Base-by-base conservation (phyloP, 2,113 vertebrate species). In the Cephalophus harveyi region DNA sequence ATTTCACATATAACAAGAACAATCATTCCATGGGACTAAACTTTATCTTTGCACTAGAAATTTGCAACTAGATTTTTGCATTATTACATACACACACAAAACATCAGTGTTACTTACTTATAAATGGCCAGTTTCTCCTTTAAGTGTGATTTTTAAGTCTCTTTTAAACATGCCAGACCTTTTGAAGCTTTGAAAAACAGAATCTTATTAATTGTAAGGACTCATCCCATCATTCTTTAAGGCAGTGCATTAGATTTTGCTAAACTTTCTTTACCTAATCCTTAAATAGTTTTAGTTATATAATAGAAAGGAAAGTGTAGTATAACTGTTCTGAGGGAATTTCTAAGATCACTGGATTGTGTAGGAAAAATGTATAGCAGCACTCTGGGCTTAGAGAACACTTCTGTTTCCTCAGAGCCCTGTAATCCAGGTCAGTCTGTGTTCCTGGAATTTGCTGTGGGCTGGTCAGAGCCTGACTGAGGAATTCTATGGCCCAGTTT, bases 401-500 rank as follows among this genome's bases (percentile, higher is more conserved):
- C n/a, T 92, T 82, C 36, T 7, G 4, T 52, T 93, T 27, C 40
- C 16, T 54, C 59, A 57, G 57, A 76, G 14, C 9, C n/a, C 9
- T 54, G 28, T 92, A 14, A 7, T 57, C 60, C 23, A 14, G 5
- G 23, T 27, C 50, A 55, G 21, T 6, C 46, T 46, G 10, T 33
- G 33, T 25, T n/a, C 81, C 54, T 50, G n/a, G 64, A 50, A 48
- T 28, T 33, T 4, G 21, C 14, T 33, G 11, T 43, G 9, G 2
- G 23, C 8, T 25, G 19, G 0, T 48, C n/a, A 15, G 55, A 40
- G 55, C 43, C 10, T 67, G 6, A 67, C 28, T 28, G 36, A 60
- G 25, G 12, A 40, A 27, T 11, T 27, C 33, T 54, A 0, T 1
- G 0, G 2, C 30, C 28, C 28, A 16, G 0, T 16, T 28, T 23